Base-by-base conservation (phyloP, 2,113 vertebrate species). In the Ahaetulla prasina region DNA sequence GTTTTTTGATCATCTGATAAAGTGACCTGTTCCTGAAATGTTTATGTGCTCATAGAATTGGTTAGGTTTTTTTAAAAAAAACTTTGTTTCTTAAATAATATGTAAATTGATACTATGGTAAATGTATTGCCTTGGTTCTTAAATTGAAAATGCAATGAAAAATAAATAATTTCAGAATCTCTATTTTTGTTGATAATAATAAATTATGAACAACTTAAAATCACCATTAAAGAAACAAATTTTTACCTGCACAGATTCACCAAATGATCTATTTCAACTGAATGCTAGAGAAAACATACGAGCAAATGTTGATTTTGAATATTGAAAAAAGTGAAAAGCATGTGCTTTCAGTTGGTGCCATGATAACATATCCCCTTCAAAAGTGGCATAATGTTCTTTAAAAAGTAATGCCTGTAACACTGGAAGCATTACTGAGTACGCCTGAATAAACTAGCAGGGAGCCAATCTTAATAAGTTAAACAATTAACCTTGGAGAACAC, bases 401-500 rank as follows among this genome's bases (percentile, higher is more conserved):
- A 85, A 88, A 11, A 10, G 74, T 49, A 88, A 2, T 87, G 25
- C 23, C 6, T 88, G 39, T 53, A 54, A 3, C 50, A 1, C 45
- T 93, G 18, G 89, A 18, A 23, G 9, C 9, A 88, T 49, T 90
- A 92, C 74, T 4, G 14, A 5, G 43, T 10, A 52, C 2, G 12
- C 0, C 22, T 88, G 91, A 92, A 90, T 88, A 94, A 93, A 92
- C 43, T 60, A 95, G 25, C 16, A 87, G 91, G 52, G 88, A 87
- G 52, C 89, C 86, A 92, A 5, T 91, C 95, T 93, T 94, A 94
- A 91, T 54, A 90, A 74, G 55, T n/a, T 93, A 93, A 94, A 63
- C 50, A 94, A 94, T 96, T 96, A 94, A 94, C 60, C 89, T 94
- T 92, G 85, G 88, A 92, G 54, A 94, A 88, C 0, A 68, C 27